These are phyloP conservation scores for Callopanchax toddi DNA, from an alignment of 2,113 vertebrate genomes.

Conservation along the genomic window DNA sequence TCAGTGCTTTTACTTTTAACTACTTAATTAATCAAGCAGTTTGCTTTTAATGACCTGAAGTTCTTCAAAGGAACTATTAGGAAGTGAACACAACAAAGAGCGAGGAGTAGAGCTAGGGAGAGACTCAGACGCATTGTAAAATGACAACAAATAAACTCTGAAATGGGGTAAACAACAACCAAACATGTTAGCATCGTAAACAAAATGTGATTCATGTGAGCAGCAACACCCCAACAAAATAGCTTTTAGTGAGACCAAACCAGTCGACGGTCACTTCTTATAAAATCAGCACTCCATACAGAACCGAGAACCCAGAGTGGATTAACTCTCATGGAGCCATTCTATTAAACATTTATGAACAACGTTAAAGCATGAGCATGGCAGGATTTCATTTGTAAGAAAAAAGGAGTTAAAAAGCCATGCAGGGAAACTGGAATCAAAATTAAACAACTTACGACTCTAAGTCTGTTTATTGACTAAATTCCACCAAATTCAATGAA, in stretches of 20 bases:
- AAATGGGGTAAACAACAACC: not conserved
- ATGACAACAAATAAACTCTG: slow-evolving; percentile 23
- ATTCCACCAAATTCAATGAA: no score
- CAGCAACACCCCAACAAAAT: slow-evolving; percentile 27
- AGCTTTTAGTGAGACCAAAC: slow-evolving; percentile 35
- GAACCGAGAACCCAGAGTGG: slow-evolving; percentile 44
- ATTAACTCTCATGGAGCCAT: slow-evolving; percentile 58
- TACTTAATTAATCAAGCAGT: slow-evolving; percentile 63
- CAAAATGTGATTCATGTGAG: not conserved
- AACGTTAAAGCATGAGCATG: slow-evolving; percentile 51
- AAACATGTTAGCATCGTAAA: not conserved
- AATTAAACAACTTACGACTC: not conserved
- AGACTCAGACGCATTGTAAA: slow-evolving; percentile 10
- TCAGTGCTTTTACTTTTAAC: slow-evolving; percentile 50
- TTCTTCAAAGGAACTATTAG: slow-evolving; percentile 58
- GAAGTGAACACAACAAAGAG: slow-evolving; percentile 16
- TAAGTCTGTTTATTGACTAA: no score
- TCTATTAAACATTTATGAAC: slow-evolving; percentile 72
- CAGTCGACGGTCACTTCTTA: not conserved
- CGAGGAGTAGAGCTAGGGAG: slow-evolving; percentile 19
- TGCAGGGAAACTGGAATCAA: slow-evolving; percentile 11
- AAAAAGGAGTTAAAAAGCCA: slow-evolving; percentile 40
- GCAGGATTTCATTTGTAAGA: slow-evolving; percentile 5
- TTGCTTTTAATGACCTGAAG: slow-evolving; percentile 41
- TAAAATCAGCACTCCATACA: slow-evolving; percentile 51